A percentile compares a stretch with the other conserved stretches of the same genome.
phyloP scores from a whole-genome alignment of 37 sponge, comb jelly and placozoan genomes.

The Dysidea cf. avara region DNA sequence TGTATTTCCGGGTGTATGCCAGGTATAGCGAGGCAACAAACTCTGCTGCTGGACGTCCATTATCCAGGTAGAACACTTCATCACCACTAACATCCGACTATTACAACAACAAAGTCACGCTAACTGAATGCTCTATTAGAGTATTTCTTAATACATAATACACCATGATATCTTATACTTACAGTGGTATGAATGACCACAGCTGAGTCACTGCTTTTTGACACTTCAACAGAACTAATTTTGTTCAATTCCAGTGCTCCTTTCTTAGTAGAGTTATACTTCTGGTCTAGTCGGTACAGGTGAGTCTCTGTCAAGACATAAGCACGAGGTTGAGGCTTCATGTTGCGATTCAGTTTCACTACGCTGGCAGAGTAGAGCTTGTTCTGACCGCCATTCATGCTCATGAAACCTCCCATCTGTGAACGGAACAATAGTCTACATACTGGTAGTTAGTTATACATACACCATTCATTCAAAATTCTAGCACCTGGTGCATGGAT shows the following conservation, averaged over 20 bases:
- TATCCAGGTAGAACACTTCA: constrained; percentile 47
- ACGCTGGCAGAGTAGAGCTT: constrained; percentile 59
- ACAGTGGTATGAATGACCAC: constrained; percentile 62
- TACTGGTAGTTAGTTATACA: neutral
- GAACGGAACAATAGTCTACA: neutral
- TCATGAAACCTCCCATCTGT: constrained; percentile 45
- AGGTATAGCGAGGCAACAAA: constrained; percentile 49
- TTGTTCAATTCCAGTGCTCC: constrained; percentile 32
- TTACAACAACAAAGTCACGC: neutral
- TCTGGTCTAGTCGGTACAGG: constrained; percentile 59
- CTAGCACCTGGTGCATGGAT: too few species aligned
- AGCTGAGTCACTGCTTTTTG: constrained; percentile 42
- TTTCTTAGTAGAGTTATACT: constrained; percentile 51
- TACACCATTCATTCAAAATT: neutral
- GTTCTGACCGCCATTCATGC: constrained; percentile 34
- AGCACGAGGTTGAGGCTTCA: constrained; percentile 32
- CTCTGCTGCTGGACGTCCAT: constrained; percentile 54
- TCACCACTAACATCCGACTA: constrained; percentile 32
- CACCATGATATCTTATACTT: neutral
- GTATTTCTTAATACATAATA: neutral
- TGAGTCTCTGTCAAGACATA: constrained; percentile 60
- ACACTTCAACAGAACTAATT: constrained; percentile 43
- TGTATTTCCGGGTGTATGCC: constrained; percentile 40
- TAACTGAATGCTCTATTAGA: neutral
- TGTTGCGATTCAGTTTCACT: constrained; percentile 49